Evolutionary conservation across 2,888 invertebrate genomes (phyloP).

Genomic region (Metalampra italica): DNA sequence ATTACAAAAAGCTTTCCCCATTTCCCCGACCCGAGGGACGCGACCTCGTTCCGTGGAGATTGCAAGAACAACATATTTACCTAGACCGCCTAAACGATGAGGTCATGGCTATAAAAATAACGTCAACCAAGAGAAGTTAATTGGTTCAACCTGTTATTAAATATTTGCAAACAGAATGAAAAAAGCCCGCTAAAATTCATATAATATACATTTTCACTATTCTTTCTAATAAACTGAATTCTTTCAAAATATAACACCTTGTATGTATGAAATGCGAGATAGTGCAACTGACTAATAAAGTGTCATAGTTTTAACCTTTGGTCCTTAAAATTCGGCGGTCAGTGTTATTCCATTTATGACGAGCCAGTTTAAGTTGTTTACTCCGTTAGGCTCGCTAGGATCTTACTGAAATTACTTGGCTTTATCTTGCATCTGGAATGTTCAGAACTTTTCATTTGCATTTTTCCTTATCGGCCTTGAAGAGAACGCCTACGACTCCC

Average conservation of each 20-base stretch:
- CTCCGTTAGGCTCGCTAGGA: not conserved
- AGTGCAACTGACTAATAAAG: too few species aligned
- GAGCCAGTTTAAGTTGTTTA: too few species aligned
- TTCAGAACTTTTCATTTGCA: constrained; percentile 21
- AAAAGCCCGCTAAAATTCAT: not conserved
- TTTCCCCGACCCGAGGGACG: constrained; percentile 41
- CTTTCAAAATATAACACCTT: too few species aligned
- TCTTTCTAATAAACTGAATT: too few species aligned
- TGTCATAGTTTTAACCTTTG: too few species aligned
- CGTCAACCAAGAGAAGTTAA: constrained; percentile 19
- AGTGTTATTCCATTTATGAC: too few species aligned
- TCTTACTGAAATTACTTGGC: constrained; percentile 1
- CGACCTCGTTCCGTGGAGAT: constrained; percentile 49
- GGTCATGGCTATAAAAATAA: constrained; percentile 34
- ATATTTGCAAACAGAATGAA: too few species aligned
- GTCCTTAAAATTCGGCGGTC: too few species aligned
- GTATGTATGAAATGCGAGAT: too few species aligned
- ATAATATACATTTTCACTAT: too few species aligned
- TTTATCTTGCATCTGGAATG: constrained; percentile 14
- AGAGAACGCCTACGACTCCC: constrained; percentile 1
- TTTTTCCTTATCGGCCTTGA: constrained; percentile 20
- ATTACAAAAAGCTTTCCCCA: constrained; percentile 55
- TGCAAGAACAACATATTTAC: constrained; percentile 44
- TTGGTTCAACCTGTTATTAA: too few species aligned
- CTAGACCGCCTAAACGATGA: constrained; percentile 37